A percentile compares a stretch with the other conserved stretches of the same genome.
phyloP scores from a whole-genome alignment of 2,888 invertebrate species.

The Panopea generosa region DNA sequence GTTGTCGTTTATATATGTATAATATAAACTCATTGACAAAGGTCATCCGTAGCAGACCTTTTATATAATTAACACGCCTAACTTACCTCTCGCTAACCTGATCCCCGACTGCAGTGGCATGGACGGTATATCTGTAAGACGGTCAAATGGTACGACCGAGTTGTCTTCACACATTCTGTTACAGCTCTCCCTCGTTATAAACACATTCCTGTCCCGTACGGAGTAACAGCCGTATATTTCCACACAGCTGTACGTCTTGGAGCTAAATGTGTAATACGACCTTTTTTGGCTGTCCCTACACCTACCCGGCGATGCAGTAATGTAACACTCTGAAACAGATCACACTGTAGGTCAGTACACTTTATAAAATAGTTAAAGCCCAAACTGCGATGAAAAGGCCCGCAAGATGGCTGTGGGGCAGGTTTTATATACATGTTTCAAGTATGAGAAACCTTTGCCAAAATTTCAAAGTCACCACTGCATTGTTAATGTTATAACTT shows the following conservation, averaged over 20 bases:
- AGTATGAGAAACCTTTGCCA: no score
- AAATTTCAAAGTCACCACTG: no score
- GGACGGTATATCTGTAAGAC: slow-evolving; percentile 35
- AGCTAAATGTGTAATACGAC: slow-evolving; percentile 30
- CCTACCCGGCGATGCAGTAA: slow-evolving; percentile 29
- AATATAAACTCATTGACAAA: no score
- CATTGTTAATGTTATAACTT: no score
- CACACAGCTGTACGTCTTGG: slow-evolving; percentile 30
- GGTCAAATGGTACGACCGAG: neutral
- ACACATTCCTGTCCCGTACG: slow-evolving; percentile 32
- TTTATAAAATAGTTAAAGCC: no score
- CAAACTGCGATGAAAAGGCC: no score
- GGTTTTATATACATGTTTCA: no score
- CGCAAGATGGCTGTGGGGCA: no score
- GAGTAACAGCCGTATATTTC: slow-evolving; percentile 41
- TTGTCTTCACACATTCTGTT: slow-evolving; percentile 4
- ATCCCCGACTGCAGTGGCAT: slow-evolving; percentile 35
- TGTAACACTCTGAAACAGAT: slow-evolving; percentile 26
- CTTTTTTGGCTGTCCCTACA: slow-evolving; percentile 22
- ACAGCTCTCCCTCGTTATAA: slow-evolving; percentile 15
- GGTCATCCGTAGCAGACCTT: no score
- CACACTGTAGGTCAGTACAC: no score
- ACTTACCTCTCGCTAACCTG: slow-evolving; percentile 51
- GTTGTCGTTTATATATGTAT: no score
- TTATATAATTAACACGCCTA: no score